phyloP scores from a whole-genome alignment of 2,797 vertebrate species.

The Coluber constrictor region DNA sequence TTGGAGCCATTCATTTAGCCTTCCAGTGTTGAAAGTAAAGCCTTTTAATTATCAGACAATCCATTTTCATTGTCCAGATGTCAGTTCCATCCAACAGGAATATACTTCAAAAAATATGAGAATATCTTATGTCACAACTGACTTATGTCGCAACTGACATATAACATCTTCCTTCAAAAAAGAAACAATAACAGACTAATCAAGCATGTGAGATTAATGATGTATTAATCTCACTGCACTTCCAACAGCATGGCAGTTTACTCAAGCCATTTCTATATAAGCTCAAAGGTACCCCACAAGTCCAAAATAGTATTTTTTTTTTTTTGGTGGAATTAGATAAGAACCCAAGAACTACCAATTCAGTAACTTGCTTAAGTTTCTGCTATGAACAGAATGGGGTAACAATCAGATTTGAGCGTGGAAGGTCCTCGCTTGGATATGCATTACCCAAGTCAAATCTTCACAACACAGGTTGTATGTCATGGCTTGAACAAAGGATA shows the following conservation, averaged over 20 bases:
- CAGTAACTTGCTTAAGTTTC: background rate
- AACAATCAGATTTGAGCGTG: too few relatives aligned
- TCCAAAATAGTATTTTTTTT: background rate
- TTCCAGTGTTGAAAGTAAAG: background rate
- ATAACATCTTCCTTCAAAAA: background rate
- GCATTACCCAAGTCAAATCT: background rate
- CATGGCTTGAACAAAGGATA: too few relatives aligned
- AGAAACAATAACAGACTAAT: background rate
- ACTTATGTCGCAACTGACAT: background rate
- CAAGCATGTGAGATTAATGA: background rate
- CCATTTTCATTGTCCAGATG: background rate
- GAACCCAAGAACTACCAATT: background rate
- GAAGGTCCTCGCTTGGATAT: background rate
- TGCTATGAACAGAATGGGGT: background rate
- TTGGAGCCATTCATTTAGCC: background rate
- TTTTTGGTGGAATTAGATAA: background rate
- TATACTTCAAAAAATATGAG: background rate
- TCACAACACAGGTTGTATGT: too few relatives aligned
- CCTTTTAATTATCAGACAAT: background rate
- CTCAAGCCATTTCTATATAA: background rate
- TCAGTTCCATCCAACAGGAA: background rate
- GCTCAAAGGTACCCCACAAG: background rate
- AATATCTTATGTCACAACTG: background rate
- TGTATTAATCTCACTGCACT: background rate
- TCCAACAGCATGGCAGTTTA: background rate